Evolutionary conservation across 2,888 invertebrate genomes (phyloP).

Genomic region (Micoletzkya japonica): DNA sequence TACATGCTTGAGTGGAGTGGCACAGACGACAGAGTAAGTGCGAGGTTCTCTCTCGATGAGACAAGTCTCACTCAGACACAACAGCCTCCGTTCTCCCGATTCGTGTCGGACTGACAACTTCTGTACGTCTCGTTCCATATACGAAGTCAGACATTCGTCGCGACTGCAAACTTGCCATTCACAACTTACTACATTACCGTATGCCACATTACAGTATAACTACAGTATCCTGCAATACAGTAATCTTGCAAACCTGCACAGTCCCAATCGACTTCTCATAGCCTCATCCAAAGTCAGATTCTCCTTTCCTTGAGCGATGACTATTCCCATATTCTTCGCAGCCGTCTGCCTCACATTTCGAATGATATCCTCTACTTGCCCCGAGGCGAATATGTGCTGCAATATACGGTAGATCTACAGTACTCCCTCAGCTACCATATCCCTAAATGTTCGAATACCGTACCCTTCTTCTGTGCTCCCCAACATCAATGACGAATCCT

Average conservation of each 20-base stretch:
- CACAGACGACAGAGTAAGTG: conserved; percentile 89
- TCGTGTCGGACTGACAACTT: conserved; percentile 75
- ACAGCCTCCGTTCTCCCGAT: conserved; percentile 74
- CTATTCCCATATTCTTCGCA: conserved; percentile 78
- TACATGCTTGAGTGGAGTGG: conserved; percentile 71
- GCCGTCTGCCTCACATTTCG: conserved; percentile 84
- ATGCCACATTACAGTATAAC: neutral
- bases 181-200: neutral
- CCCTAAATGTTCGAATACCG: conserved; percentile 34
- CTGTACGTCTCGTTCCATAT: conserved; percentile 92
- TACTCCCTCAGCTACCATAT: neutral
- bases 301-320: conserved; percentile 81
- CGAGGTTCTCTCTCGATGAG: conserved; percentile 93
- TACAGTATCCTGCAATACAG: neutral
- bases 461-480: conserved; percentile 83
- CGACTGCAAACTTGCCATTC: conserved; percentile 72
- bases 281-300: conserved; percentile 85
- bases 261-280: conserved; percentile 84
- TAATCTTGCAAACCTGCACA: conserved; percentile 76
- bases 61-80: conserved; percentile 92
- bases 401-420: conserved; percentile 22
- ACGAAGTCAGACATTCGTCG: conserved; percentile 92
- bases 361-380: conserved; percentile 83
- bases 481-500: conserved; percentile 87
- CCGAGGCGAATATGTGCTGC: conserved; percentile 73